Evolutionary conservation across 2,888 invertebrate species (phyloP), one percentile per base, ranked within the genome.

Genomic region (Acanthococcus lagerstroemiae): DNA sequence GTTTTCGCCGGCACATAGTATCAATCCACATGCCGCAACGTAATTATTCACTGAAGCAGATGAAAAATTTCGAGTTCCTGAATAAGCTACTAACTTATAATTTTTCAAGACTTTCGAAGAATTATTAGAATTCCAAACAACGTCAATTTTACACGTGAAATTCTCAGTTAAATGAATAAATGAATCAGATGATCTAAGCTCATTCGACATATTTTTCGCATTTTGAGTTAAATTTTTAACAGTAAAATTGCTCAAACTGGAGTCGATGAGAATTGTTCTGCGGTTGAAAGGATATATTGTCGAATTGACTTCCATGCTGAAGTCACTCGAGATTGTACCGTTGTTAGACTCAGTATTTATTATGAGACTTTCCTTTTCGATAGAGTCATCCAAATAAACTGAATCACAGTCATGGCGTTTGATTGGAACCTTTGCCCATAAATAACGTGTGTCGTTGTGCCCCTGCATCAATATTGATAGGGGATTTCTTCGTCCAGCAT

Each of bases 401-500:
- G n/a, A n/a, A n/a, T n/a, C n/a, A n/a, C n/a, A n/a, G n/a, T n/a
- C 46, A 7, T 27, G 56, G 7, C 54, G 26, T n/a, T 56, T 67
- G 26, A 66, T 67, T 6, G 72, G 72, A 1, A 75, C 72, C 9
- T 69, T 67, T 1, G 67, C 61, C 24, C 73, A 60, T 37, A 75
- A 66, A 17, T 74, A 46, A 17, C 71, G 63, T n/a, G 69, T 70
- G 4, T 65, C 67, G 6, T 21, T 15, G 5, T 65, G 26, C 0
- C 30, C 7, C 0, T 72, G 68, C 55, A 74, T 70, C 15, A 68
- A 66, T 1, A 69, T 71, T 3, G 65, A 69, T 1, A 67, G 70
- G 4, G 72, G 68, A 15, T 77, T 77, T 12, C 70, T 66, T 2
- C 71, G 68, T 5, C 78, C 77, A 68, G 72, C 69, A 71, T 78